Conservation (phyloP, 2,797 vertebrate genomes). For the Lateolabrax maculatus region DNA sequence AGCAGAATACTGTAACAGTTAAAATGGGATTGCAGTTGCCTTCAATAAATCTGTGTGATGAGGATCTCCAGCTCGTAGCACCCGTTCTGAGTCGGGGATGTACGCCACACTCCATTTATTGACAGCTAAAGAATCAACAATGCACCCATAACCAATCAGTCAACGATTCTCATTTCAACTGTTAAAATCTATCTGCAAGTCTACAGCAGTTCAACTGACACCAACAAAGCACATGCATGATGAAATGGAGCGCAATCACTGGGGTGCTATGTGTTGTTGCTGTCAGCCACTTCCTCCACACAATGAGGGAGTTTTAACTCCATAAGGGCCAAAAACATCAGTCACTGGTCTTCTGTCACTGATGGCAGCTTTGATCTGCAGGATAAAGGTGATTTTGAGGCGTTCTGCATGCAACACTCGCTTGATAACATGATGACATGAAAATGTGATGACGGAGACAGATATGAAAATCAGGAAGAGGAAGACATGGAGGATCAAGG, state of each 20-base stretch:
- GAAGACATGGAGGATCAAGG: constrained; percentile 10
- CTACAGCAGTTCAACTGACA: constrained; percentile 44
- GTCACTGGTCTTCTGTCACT: constrained; percentile 41
- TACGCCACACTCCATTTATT: constrained; percentile 43
- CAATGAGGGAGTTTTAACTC: constrained; percentile 41
- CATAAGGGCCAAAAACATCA: constrained; percentile 50
- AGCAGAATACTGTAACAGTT: constrained; percentile 25
- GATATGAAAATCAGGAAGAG: constrained; percentile 30
- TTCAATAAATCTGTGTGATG: constrained; percentile 46
- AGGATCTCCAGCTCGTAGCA: constrained; percentile 36
- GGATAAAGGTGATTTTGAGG: constrained; percentile 64
- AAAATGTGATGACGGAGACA: constrained; percentile 39
- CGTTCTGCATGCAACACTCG: constrained; percentile 37
- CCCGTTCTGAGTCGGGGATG: background rate
- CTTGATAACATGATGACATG: constrained; percentile 44
- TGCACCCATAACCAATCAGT: constrained; percentile 51
- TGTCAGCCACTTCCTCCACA: constrained; percentile 57
- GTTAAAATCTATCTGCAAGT: constrained; percentile 63
- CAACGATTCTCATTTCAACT: constrained; percentile 51
- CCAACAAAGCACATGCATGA: constrained; percentile 71
- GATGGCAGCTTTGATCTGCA: constrained; percentile 65
- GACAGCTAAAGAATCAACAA: constrained; percentile 55
- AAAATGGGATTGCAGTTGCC: constrained; percentile 34
- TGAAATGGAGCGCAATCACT: constrained; percentile 77
- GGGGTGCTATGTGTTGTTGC: constrained; percentile 32